Conservation (phyloP, 2,113 vertebrate genomes). For the Tragelaphus imberbis region DNA sequence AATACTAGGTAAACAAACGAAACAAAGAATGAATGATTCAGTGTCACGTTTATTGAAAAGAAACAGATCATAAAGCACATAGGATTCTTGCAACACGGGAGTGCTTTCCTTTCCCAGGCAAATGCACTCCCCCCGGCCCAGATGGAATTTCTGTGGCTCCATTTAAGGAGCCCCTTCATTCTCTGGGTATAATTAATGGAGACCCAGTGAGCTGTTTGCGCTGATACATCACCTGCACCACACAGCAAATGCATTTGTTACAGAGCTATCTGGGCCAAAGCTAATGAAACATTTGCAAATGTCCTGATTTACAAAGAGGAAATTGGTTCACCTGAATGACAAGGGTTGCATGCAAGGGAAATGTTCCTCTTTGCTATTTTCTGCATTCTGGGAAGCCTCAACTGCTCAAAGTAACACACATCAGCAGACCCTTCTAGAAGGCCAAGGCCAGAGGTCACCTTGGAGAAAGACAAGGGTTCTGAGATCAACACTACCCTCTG, state of each 20-base stretch:
- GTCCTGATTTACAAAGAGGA: slow-evolving; percentile 11
- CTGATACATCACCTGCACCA: slow-evolving; percentile 18
- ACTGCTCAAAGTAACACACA: neutral
- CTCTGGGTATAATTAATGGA: slow-evolving; percentile 43
- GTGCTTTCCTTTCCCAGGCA: neutral
- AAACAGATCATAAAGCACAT: neutral
- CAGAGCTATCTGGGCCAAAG: slow-evolving; percentile 44
- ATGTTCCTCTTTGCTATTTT: slow-evolving; percentile 46
- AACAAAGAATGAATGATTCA: neutral
- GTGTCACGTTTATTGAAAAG: neutral
- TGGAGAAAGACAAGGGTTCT: neutral
- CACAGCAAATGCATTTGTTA: slow-evolving; percentile 36
- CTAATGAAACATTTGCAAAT: slow-evolving; percentile 28
- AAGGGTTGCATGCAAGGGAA: slow-evolving; percentile 28
- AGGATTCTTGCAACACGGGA: neutral
- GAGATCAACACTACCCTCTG: neutral
- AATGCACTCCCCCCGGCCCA: neutral
- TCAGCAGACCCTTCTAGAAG: neutral
- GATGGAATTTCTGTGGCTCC: neutral
- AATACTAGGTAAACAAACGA: neutral
- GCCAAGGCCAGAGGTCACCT: neutral
- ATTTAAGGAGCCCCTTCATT: neutral
- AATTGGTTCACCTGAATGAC: slow-evolving; percentile 65
- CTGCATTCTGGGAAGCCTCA: neutral
- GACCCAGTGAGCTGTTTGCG: slow-evolving; percentile 6